Conservation (phyloP, 2,113 vertebrate genomes). For the Neotragus moschatus region DNA sequence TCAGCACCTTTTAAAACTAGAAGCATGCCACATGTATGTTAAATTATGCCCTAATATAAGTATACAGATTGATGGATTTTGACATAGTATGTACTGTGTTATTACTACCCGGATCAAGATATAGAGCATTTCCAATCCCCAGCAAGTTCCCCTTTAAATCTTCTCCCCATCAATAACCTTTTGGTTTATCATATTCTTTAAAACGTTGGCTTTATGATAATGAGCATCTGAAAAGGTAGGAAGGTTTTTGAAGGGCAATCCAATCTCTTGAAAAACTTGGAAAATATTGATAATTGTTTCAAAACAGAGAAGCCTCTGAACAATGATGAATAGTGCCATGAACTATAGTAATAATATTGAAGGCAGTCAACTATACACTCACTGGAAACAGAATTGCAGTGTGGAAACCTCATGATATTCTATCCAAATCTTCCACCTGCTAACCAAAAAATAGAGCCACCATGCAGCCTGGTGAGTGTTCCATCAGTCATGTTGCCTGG, state of each 20-base stretch:
- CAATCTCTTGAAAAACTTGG: not conserved
- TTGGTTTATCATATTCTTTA: not conserved
- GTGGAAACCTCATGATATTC: constrained; percentile 34
- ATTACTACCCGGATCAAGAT: not conserved
- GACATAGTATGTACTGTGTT: not conserved
- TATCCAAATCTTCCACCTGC: constrained; percentile 38
- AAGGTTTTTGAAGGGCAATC: not conserved
- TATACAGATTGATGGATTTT: not conserved
- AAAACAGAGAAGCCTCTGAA: not conserved
- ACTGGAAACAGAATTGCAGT: not conserved
- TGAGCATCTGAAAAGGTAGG: not conserved
- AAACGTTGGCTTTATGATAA: not conserved
- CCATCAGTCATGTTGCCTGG: constrained; percentile 70
- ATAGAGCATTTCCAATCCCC: not conserved
- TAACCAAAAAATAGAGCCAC: constrained; percentile 26
- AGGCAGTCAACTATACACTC: not conserved
- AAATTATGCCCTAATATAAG: not conserved
- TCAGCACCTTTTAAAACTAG: not conserved
- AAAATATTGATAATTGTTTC: not conserved
- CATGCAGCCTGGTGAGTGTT: constrained; percentile 49
- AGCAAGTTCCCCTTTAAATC: not conserved
- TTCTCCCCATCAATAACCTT: not conserved
- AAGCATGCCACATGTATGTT: not conserved
- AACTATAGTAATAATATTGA: not conserved
- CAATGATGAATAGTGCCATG: not conserved